phyloP scores from a whole-genome alignment of 2,113 vertebrate species.

The Cephalophus harveyi region DNA sequence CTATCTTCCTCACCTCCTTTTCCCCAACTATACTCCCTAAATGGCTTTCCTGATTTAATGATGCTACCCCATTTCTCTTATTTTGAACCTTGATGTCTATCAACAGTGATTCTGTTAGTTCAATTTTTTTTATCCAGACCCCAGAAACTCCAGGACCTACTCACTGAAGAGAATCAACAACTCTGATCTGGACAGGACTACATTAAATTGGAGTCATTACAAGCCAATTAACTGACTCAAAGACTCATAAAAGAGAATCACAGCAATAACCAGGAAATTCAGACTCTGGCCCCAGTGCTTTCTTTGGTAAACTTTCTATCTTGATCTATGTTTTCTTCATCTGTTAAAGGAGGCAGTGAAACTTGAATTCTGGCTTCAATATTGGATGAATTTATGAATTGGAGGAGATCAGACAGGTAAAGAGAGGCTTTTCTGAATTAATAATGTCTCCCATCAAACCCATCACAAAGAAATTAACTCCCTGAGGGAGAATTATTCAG shows the following conservation, averaged over 20 bases:
- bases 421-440: background rate
- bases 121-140: background rate
- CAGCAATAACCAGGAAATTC: background rate
- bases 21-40: background rate
- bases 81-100: background rate
- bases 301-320: background rate
- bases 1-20: background rate
- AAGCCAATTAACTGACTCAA: background rate
- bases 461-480: background rate
- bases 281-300: background rate
- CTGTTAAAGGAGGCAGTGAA: background rate
- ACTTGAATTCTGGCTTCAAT: background rate
- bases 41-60: background rate
- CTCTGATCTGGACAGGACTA: background rate
- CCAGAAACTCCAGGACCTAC: no score
- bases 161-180: background rate
- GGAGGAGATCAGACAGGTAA: background rate
- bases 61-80: accelerated
- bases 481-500: background rate
- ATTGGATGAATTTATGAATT: background rate
- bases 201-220: background rate
- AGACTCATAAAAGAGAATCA: background rate
- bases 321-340: background rate
- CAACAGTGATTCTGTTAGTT: background rate
- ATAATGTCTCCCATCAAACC: background rate